These are phyloP conservation scores for Dryobates pubescens DNA, from an alignment of 2,797 vertebrate genomes.

Conservation along the genomic window DNA sequence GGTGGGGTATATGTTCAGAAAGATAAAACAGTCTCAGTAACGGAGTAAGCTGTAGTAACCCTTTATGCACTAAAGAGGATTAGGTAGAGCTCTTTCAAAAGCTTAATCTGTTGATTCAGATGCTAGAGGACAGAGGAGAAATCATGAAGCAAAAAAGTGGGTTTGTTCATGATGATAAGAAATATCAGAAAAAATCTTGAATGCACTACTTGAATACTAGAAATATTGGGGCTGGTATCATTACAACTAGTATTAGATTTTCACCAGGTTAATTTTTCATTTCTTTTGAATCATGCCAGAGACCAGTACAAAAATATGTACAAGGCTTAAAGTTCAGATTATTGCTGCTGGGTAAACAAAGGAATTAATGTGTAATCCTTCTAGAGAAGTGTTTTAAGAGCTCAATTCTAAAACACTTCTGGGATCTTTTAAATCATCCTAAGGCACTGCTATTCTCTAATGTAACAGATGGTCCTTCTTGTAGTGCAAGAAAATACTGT, in stretches of 20 bases:
- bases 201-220: background rate
- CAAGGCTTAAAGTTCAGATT: background rate
- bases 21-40: background rate
- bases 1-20: background rate
- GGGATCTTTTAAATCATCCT: background rate
- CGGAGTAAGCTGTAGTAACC: background rate
- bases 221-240: background rate
- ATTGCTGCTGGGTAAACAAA: background rate
- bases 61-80: background rate
- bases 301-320: background rate
- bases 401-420: background rate
- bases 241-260: background rate
- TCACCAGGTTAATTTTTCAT: background rate
- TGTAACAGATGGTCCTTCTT: background rate
- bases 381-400: background rate
- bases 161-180: background rate
- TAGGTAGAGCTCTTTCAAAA: background rate
- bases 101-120: background rate
- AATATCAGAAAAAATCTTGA: background rate
- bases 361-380: background rate
- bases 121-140: background rate
- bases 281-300: background rate
- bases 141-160: rapidly evolving
- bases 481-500: background rate
- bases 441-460: background rate